A percentile compares a stretch with the other conserved stretches of the same genome.
phyloP scores from a whole-genome alignment of 2,113 vertebrate genomes.

The Notechis scutatus region DNA sequence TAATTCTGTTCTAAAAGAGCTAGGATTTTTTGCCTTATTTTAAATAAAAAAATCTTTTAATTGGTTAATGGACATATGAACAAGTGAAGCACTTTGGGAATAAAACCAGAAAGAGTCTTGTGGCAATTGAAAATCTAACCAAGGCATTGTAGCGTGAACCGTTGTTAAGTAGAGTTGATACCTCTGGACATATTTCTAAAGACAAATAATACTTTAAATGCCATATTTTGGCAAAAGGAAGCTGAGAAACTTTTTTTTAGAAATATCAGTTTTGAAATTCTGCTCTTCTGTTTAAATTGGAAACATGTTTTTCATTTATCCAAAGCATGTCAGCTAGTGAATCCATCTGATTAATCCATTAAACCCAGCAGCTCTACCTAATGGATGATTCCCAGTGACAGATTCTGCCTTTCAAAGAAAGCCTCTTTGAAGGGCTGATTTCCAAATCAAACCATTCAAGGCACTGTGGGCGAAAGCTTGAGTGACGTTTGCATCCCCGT shows the following conservation, averaged over 20 bases:
- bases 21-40: not conserved
- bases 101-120: not conserved
- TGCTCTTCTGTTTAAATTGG: not conserved
- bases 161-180: not conserved
- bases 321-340: not conserved
- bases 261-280: not conserved
- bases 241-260: not conserved
- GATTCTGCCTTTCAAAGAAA: slow-evolving; percentile 6
- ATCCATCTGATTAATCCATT: not conserved
- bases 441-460: slow-evolving; percentile 35
- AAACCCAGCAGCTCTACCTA: not conserved
- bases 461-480: not conserved
- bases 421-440: slow-evolving; percentile 3
- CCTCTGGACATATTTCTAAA: not conserved
- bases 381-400: not conserved
- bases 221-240: not conserved
- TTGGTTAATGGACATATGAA: not conserved
- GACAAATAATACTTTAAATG: not conserved
- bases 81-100: not conserved
- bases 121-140: not conserved
- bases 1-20: slow-evolving; percentile 8
- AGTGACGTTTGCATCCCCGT: slow-evolving; percentile 17
- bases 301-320: not conserved
- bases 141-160: not conserved
- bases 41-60: not conserved